These are phyloP conservation scores for Melipona bicolor DNA, from an alignment of 2,888 invertebrate species.

Conservation along the genomic window DNA sequence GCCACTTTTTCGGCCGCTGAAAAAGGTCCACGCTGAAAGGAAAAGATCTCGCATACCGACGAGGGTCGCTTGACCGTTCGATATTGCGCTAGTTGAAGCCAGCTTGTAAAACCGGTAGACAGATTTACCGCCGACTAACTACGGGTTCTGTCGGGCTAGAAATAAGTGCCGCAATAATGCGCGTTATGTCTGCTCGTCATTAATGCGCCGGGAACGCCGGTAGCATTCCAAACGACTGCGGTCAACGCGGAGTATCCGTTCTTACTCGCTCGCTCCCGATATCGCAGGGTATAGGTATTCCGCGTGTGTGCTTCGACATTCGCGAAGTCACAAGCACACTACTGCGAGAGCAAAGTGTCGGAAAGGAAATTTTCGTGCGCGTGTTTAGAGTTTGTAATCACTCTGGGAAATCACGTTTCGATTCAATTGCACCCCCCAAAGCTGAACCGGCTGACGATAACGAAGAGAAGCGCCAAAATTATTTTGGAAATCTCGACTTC, in stretches of 20 bases:
- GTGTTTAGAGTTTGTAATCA: constrained; percentile 40
- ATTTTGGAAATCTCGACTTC: too few relatives aligned
- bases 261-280: constrained; percentile 39
- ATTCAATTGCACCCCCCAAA: not conserved
- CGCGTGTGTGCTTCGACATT: constrained; percentile 37
- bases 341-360: constrained; percentile 18
- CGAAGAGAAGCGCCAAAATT: too few relatives aligned
- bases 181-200: constrained; percentile 43
- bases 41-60: not conserved
- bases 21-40: constrained; percentile 6
- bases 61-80: not conserved
- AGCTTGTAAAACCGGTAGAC: constrained; percentile 17
- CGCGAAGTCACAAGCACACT: constrained; percentile 52
- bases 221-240: constrained; percentile 46
- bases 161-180: constrained; percentile 51
- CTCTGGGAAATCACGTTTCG: not conserved
- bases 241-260: constrained; percentile 43
- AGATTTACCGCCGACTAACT: constrained; percentile 31
- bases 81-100: constrained; percentile 1
- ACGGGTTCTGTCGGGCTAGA: constrained; percentile 30
- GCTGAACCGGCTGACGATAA: too few relatives aligned
- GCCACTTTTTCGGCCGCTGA: not conserved
- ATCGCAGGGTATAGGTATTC: constrained; percentile 17
- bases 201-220: constrained; percentile 45
- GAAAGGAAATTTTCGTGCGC: constrained; percentile 26